Evolutionary conservation across 1,140 invertebrate species (phyloP).

Genomic region (Mya arenaria): DNA sequence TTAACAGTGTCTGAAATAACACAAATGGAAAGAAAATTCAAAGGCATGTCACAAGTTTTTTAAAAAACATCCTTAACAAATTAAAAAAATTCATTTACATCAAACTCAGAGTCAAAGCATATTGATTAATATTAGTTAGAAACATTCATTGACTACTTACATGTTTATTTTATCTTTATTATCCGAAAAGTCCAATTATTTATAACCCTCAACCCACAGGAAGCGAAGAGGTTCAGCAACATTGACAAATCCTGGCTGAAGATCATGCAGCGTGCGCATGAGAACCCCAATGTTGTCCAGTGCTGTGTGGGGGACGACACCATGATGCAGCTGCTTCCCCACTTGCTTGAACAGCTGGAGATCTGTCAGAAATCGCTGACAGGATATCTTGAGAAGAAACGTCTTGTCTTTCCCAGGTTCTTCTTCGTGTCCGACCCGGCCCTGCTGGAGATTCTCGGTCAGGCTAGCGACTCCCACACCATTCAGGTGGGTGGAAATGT

Average conservation of each 20-base stretch:
- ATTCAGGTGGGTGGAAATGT: slow-evolving; percentile 86
- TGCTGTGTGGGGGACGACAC: slow-evolving; percentile 98
- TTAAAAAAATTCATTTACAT: no score
- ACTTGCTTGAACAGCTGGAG: slow-evolving; percentile 97
- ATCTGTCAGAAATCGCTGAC: slow-evolving; percentile 98
- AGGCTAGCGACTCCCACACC: slow-evolving; percentile 98
- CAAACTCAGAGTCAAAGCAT: no score
- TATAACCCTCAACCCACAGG: slow-evolving; percentile 69
- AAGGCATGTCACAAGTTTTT: no score
- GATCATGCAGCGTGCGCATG: slow-evolving; percentile 97
- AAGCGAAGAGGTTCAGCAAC: slow-evolving; percentile 90
- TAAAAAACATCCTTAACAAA: no score
- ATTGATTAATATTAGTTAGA: no score
- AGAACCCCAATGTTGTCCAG: slow-evolving; percentile 95
- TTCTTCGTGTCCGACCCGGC: slow-evolving; percentile 99
- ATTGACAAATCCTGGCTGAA: slow-evolving; percentile 99
- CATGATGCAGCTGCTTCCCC: slow-evolving; percentile 94
- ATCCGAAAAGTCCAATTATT: no score
- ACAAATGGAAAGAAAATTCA: no score
- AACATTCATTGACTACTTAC: no score
- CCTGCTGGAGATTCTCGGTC: slow-evolving; percentile 96
- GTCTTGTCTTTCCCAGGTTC: slow-evolving; percentile 97
- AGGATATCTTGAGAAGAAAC: slow-evolving; percentile 97
- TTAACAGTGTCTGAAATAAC: no score
- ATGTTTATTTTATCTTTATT: no score